Evolutionary conservation across 2,888 invertebrate genomes (phyloP).

Genomic region (Rhynchonema sp.): DNA sequence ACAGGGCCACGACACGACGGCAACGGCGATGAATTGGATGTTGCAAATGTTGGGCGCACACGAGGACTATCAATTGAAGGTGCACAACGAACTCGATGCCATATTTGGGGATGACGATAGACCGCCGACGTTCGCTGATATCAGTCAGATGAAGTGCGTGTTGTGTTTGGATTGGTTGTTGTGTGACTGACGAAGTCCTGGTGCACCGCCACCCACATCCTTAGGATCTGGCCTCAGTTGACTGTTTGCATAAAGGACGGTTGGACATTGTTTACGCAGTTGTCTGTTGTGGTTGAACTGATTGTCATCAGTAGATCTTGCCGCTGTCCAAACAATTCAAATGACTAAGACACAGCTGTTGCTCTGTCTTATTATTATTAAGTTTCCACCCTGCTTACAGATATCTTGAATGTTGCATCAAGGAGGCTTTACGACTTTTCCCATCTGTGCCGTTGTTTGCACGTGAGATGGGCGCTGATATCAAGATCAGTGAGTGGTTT

Average conservation of each 20-base stretch:
- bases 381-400: too few species aligned
- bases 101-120: slow-evolving; percentile 13
- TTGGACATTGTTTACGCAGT: too few species aligned
- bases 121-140: not conserved
- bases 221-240: too few species aligned
- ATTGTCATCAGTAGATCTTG: too few species aligned
- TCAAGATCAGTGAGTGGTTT: slow-evolving; percentile 23
- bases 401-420: slow-evolving; percentile 35
- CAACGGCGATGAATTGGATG: slow-evolving; percentile 68
- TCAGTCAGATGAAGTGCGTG: too few species aligned
- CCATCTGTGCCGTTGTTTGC: slow-evolving; percentile 36
- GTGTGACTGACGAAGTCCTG: too few species aligned
- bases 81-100: slow-evolving; percentile 12
- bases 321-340: too few species aligned
- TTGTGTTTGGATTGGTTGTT: too few species aligned
- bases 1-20: slow-evolving; percentile 67
- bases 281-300: too few species aligned
- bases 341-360: not conserved
- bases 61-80: slow-evolving; percentile 48
- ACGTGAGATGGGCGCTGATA: slow-evolving; percentile 28
- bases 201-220: too few species aligned
- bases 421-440: slow-evolving; percentile 34
- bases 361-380: not conserved
- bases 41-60: slow-evolving; percentile 60
- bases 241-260: too few species aligned